A percentile compares a stretch with the other conserved stretches of the same genome.
phyloP scores from a whole-genome alignment of 2,113 vertebrate genomes.

The Caretta caretta region DNA sequence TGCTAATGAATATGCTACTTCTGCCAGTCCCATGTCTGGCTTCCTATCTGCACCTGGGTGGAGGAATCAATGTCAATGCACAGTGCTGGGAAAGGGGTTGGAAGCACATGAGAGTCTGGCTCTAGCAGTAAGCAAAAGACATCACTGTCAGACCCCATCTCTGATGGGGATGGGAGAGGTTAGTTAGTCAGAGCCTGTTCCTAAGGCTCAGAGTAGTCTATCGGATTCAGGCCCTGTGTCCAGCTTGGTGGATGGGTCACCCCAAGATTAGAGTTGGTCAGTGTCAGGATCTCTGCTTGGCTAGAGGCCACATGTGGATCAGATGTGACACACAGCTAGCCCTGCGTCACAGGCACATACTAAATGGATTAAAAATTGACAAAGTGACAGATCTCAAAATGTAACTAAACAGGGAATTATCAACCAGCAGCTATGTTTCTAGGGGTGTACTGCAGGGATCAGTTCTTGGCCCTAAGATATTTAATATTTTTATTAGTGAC shows the following conservation, averaged over 20 bases:
- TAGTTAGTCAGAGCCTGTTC: neutral
- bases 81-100: accelerated
- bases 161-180: neutral
- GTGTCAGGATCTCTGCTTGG: neutral
- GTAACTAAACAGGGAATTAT: neutral
- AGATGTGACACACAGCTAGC: neutral
- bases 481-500: neutral
- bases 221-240: neutral
- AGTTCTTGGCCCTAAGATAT: neutral
- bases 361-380: neutral
- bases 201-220: neutral
- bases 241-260: accelerated
- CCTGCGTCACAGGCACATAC: neutral
- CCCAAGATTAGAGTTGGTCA: neutral
- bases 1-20: neutral
- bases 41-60: neutral
- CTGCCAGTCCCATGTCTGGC: neutral
- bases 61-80: neutral
- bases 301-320: accelerated
- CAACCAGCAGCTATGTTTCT: neutral
- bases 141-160: accelerated
- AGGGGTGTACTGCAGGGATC: neutral
- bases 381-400: neutral
- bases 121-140: neutral
- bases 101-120: neutral